Base-by-base conservation (phyloP, 2,113 vertebrate genomes). In the Pholis gunnellus region DNA sequence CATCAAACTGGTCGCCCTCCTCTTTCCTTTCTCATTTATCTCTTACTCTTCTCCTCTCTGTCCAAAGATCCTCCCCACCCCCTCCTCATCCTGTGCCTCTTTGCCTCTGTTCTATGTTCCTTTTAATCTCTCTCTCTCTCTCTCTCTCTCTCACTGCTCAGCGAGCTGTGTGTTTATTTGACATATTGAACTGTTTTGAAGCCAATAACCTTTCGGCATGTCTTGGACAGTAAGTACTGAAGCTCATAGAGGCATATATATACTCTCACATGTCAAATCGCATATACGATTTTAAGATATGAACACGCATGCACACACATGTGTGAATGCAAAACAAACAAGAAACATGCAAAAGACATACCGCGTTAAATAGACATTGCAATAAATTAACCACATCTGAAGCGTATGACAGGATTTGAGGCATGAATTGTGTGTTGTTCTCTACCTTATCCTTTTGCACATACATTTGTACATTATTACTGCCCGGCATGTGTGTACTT, bases 121-220 rank as follows among this genome's bases (percentile, higher is more conserved):
- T 65, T 61, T 87, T 87, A 61, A 88, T 82, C 68, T 86, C 63
- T 66, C 67, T 85, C 73, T 40, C 82, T 78, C 44, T 46, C 40
- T 69, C 25, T 50, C 73, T 20, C 72, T 84, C 77, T 79, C 78
- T 85, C 46, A 79, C 86, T 91, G 87, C 79, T 84, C 90, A 87
- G 72, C 84, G 82, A 86, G 80, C 85, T 79, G 61, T 90, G 87
- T 88, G 83, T 78, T 93, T 81, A 90, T 92, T 81, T 91, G 91
- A 91, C 90, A 93, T 92, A 90, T 92, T 87, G 82, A 91, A 90
- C 82, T 75, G 79, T 85, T 92, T 91, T 91, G 89, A 91, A 90
- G 89, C 80, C 89, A 72, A 82, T 90, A 92, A 88, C 91, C 91
- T 90, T 89, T 89, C 63, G 77, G 75, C 68, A 36, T 82, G 77